Conservation (phyloP, 2,797 vertebrate genomes). For the Alectoris magna region DNA sequence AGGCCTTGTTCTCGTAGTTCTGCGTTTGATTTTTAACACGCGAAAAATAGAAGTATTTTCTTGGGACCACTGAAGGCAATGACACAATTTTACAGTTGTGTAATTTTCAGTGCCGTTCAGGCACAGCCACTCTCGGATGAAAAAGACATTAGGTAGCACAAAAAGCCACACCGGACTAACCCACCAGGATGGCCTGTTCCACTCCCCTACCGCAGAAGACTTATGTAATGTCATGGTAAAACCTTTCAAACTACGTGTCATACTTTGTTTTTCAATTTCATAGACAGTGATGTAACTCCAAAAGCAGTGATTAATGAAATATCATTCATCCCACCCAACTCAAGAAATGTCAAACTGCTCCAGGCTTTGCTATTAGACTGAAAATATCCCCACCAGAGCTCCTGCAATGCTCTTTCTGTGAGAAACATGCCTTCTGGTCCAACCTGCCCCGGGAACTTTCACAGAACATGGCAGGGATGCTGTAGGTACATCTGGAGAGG, state of each 20-base stretch:
- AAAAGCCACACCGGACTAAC: background rate
- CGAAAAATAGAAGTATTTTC: background rate
- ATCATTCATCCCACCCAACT: constrained; percentile 22
- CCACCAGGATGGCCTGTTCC: background rate
- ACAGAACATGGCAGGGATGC: background rate
- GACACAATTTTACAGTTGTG: background rate
- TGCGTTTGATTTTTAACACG: background rate
- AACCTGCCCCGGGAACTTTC: background rate
- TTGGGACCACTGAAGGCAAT: background rate
- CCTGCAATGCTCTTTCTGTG: background rate
- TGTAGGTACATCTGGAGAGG: background rate
- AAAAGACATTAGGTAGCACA: background rate
- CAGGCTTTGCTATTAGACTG: background rate
- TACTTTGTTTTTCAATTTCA: constrained; percentile 41
- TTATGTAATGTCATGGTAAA: constrained; percentile 14
- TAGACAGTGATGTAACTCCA: constrained; percentile 49
- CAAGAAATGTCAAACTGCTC: constrained; percentile 40
- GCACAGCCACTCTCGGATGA: background rate
- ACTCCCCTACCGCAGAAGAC: background rate
- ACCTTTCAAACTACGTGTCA: background rate
- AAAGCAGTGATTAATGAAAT: constrained; percentile 66
- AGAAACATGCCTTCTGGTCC: background rate
- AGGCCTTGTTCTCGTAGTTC: background rate
- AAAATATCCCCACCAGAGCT: background rate
- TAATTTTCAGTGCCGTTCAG: constrained; percentile 6